Conservation (phyloP, 2,113 vertebrate genomes). For the Datnioides undecimradiatus region DNA sequence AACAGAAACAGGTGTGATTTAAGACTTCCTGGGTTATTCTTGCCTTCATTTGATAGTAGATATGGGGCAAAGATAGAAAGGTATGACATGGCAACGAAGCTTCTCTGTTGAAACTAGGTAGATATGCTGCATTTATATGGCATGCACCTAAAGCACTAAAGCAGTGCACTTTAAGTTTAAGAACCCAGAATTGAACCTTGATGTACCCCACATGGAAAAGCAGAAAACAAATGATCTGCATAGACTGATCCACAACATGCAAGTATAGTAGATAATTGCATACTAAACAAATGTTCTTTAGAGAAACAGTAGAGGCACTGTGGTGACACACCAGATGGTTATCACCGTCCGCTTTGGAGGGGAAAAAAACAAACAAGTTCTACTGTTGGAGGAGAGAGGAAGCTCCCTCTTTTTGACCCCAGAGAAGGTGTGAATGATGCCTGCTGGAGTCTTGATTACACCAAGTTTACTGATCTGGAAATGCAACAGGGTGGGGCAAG, state of each 20-base stretch:
- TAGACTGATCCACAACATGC: neutral
- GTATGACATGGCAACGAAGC: neutral
- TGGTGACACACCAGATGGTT: constrained; percentile 47
- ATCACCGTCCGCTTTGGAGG: constrained; percentile 37
- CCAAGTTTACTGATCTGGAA: constrained; percentile 19
- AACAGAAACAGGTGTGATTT: neutral
- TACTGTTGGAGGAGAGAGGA: constrained; percentile 16
- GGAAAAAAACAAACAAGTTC: constrained; percentile 45
- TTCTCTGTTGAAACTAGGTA: neutral
- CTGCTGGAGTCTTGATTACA: constrained; percentile 24
- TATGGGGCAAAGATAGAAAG: neutral
- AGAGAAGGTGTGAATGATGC: constrained; percentile 19
- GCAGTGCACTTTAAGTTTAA: no score
- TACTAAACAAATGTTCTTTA: constrained; percentile 15
- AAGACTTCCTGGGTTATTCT: no score
- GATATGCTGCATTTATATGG: neutral
- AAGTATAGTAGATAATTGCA: neutral
- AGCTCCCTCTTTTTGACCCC: constrained; percentile 34
- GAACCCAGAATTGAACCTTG: neutral
- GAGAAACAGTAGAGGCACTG: constrained; percentile 10
- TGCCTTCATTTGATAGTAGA: neutral
- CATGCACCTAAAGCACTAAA: neutral
- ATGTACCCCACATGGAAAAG: neutral
- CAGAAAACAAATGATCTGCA: neutral
- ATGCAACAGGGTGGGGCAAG: constrained; percentile 16